Evolutionary conservation across 2,888 invertebrate species (phyloP).

Genomic region (Zele albiditarsus): DNA sequence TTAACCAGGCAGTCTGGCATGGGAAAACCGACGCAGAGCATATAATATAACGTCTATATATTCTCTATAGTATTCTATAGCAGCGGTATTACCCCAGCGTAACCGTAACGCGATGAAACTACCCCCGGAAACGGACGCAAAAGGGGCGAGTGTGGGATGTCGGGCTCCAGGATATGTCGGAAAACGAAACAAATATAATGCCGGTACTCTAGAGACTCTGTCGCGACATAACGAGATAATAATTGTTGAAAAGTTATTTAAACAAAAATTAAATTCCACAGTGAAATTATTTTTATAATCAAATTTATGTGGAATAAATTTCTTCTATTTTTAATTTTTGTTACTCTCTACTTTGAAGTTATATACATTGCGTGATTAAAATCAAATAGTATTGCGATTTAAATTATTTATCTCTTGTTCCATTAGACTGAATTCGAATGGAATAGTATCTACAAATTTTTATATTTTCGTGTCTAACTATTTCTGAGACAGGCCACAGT

Average conservation of each 20-base stretch:
- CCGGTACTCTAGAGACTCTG: slow-evolving; percentile 31
- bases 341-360: no score
- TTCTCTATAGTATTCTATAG: slow-evolving; percentile 41
- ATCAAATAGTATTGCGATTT: no score
- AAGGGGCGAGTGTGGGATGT: slow-evolving; percentile 36
- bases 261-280: neutral
- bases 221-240: slow-evolving; percentile 40
- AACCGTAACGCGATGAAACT: slow-evolving; percentile 53
- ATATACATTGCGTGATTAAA: no score
- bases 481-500: no score
- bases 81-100: slow-evolving; percentile 48
- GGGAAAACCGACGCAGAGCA: slow-evolving; percentile 50
- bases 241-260: slow-evolving; percentile 33
- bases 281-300: no score
- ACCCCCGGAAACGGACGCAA: slow-evolving; percentile 48
- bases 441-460: no score
- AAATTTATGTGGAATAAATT: no score
- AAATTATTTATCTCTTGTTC: no score
- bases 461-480: no score
- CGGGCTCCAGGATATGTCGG: slow-evolving; percentile 36
- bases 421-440: no score
- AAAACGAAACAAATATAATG: slow-evolving; percentile 39
- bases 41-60: slow-evolving; percentile 49
- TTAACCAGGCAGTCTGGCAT: slow-evolving; percentile 61
- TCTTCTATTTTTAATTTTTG: no score